Base-by-base conservation (phyloP, 2,797 vertebrate genomes). In the Chiloscyllium punctatum region DNA sequence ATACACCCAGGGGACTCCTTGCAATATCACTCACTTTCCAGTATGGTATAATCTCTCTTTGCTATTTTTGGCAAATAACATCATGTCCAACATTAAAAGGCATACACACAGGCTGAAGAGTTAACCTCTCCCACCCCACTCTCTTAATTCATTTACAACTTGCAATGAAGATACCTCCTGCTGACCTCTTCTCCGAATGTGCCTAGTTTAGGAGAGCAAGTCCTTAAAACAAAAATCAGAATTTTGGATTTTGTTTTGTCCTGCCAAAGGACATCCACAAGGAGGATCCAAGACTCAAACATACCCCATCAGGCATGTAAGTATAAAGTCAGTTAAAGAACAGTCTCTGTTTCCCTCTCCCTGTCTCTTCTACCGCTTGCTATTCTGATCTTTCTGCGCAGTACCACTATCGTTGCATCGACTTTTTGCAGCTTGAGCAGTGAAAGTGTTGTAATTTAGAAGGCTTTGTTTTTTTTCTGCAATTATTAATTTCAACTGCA, bases 11-110 rank as follows among this genome's bases (percentile, higher is more conserved):
- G 90, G 21, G 90, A 68, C 66, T 90, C 82, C 53, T 3, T 23
- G n/a, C 57, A 69, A 25, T 66, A 92, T 68, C 6, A 25, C 90
- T 42, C 90, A 18, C 13, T 62, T 13, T 66, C 16, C 4, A 66
- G 90, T 66, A 68, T 53, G 69, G 21, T 92, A 42, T 92, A 69
- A 92, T 92, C 90, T 42, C 62, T 42, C n/a, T 37, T 92, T 69
- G 69, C 90, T 92, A 92, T 68, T 92, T 92, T 37, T 69, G 90
- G 66, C 66, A 92, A 92, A 25, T 92, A 69, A 42, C n/a, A 92
- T 42, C 66, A 69, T 11, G 8, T 91, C n/a, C 62, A n/a, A 21
- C 42, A 42, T 42, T 51, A 37, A 42, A n/a, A 92, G 66, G 82
- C 82, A 84, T 1, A 84, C 82, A 23, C 21, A 42, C 25, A 42